Evolutionary conservation across 1,140 invertebrate genomes (phyloP).

Genomic region (Papilio polytes): DNA sequence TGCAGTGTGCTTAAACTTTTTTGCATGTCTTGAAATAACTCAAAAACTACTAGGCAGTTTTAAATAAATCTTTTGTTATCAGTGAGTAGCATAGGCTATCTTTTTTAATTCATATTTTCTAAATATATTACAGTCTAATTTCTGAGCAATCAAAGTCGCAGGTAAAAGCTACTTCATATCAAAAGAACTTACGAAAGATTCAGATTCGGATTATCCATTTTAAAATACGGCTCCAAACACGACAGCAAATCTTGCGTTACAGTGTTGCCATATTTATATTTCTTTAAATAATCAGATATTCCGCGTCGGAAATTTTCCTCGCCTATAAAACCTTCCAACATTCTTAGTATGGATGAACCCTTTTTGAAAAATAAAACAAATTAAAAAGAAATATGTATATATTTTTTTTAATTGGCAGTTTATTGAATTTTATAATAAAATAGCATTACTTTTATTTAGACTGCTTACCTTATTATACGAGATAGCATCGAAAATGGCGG

Average conservation of each 20-base stretch:
- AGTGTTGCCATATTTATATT: slow-evolving; percentile 89
- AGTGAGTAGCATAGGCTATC: too few species aligned
- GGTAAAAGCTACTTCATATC: neutral
- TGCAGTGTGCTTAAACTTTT: too few species aligned
- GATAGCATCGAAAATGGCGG: slow-evolving; percentile 95
- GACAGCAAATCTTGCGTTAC: slow-evolving; percentile 91
- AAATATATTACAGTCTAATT: too few species aligned
- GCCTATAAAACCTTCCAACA: slow-evolving; percentile 94
- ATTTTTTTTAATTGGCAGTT: too few species aligned
- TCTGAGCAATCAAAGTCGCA: too few species aligned
- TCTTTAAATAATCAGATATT: slow-evolving; percentile 89
- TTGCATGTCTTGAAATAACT: too few species aligned
- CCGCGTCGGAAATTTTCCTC: slow-evolving; percentile 89
- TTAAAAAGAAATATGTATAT: neutral
- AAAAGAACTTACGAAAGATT: slow-evolving; percentile 67
- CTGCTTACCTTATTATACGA: slow-evolving; percentile 94
- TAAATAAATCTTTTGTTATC: too few species aligned
- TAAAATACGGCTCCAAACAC: slow-evolving; percentile 85
- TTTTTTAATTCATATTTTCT: too few species aligned
- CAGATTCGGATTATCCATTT: slow-evolving; percentile 59
- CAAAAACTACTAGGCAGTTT: too few species aligned
- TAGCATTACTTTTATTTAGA: too few species aligned
- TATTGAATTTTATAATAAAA: too few species aligned
- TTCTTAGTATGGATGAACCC: slow-evolving; percentile 94
- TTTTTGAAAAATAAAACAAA: slow-evolving; percentile 65